Conservation (phyloP, 2,113 vertebrate genomes). For the Physeter macrocephalus region DNA sequence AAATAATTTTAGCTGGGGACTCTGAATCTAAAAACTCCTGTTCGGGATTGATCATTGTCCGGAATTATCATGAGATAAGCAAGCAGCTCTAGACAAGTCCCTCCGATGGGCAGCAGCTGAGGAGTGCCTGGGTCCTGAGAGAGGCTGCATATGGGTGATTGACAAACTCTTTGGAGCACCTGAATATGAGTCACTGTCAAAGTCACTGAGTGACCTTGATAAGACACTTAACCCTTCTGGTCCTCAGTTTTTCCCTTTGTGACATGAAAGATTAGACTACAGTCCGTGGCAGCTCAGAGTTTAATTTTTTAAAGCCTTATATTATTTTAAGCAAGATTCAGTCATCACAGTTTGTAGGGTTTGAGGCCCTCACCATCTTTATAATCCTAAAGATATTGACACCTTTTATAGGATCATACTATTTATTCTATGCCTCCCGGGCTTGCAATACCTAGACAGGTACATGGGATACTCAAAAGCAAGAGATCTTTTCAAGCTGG, state of each 20-base stretch:
- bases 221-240: neutral
- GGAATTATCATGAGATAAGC: neutral
- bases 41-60: neutral
- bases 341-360: neutral
- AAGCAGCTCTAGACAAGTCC: neutral
- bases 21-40: neutral
- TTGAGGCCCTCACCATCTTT: neutral
- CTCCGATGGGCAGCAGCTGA: neutral
- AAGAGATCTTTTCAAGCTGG: neutral
- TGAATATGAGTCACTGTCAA: neutral
- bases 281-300: neutral
- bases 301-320: neutral
- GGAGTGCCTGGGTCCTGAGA: neutral
- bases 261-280: neutral
- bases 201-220: neutral
- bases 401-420: neutral
- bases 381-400: neutral
- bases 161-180: neutral
- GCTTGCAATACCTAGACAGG: neutral
- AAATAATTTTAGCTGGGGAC: neutral
- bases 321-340: conserved; percentile 3
- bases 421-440: neutral
- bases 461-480: neutral
- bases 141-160: neutral
- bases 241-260: neutral